Evolutionary conservation across 1,140 invertebrate genomes (phyloP), one percentile per base, ranked within the genome.

Genomic region (Drosophila guanche): DNA sequence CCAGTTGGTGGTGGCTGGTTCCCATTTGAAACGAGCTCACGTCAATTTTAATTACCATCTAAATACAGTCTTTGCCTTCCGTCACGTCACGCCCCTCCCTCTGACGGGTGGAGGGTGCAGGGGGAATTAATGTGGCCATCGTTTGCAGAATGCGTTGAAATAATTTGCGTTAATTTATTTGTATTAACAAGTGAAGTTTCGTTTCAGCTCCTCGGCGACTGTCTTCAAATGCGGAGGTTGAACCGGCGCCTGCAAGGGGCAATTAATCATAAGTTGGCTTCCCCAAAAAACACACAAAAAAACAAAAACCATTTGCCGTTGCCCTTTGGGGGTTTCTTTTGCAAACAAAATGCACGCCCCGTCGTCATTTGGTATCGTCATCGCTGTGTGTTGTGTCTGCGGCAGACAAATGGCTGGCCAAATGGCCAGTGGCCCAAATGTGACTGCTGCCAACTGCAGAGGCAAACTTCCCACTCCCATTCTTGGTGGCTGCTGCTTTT

Each of bases 321-420:
- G 53, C 74, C 75, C 62, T 77, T 56, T 42, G 60, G 46, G 45
- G n/a, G 1, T 59, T 54, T n/a, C 10, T 23, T 41, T 33, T 80
- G 77, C 66, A 86, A 77, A 69, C 81, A 85, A 74, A 86, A 86
- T 85, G 81, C 80, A 85, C 80, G 81, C 80, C 81, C 81, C 61
- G 69, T 66, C 71, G 60, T 75, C 71, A 68, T 68, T 23, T 65
- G 66, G 66, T 37, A 68, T 68, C 66, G 62, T 68, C 66, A 69
- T 69, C 66, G 66, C 63, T 81, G 80, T 20, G 16, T 20, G 16
- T 6, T 12, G 33, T 37, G 3, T 85, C 81, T 86, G 81, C 40
- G 40, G 69, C 81, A 86, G 83, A 85, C 81, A 85, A 85, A 85
- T 85, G 80, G 70, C 66, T 86, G 73, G 72, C 81, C 72, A 86